These are phyloP conservation scores for Hydriomena furcata DNA, from an alignment of 2,888 invertebrate species.

Conservation along the genomic window DNA sequence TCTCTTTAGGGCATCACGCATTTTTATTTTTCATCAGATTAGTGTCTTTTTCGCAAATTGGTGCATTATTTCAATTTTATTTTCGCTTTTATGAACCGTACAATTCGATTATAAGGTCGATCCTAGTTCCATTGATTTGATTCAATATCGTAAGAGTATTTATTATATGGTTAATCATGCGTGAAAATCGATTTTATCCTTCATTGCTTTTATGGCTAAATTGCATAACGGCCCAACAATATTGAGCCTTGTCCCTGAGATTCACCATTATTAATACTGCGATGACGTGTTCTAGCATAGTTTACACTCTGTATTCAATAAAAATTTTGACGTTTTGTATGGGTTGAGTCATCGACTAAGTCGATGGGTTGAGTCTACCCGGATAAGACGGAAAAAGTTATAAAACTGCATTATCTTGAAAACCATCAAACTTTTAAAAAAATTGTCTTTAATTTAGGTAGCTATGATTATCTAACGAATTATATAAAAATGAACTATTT, in stretches of 20 bases:
- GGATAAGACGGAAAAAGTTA: no score
- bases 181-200: slow-evolving; percentile 58
- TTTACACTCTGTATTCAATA: no score
- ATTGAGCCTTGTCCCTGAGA: slow-evolving; percentile 1
- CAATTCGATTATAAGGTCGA: slow-evolving; percentile 6
- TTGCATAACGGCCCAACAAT: slow-evolving; percentile 30
- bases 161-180: slow-evolving; percentile 44
- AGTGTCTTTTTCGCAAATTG: background rate
- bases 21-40: slow-evolving; percentile 17
- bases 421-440: no score
- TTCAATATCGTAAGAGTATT: slow-evolving; percentile 31
- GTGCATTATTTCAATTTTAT: slow-evolving; percentile 17
- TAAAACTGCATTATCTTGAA: no score
- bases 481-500: no score
- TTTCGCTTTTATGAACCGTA: slow-evolving; percentile 16
- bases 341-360: no score
- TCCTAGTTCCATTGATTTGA: slow-evolving; percentile 24
- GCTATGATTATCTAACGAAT: no score
- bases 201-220: slow-evolving; percentile 49
- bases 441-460: no score
- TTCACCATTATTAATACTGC: no score
- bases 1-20: slow-evolving; percentile 31
- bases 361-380: no score
- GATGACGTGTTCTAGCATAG: no score
- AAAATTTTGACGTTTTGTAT: no score